Base-by-base conservation (phyloP, 2,888 invertebrate species). In the Diaphora mendica region DNA sequence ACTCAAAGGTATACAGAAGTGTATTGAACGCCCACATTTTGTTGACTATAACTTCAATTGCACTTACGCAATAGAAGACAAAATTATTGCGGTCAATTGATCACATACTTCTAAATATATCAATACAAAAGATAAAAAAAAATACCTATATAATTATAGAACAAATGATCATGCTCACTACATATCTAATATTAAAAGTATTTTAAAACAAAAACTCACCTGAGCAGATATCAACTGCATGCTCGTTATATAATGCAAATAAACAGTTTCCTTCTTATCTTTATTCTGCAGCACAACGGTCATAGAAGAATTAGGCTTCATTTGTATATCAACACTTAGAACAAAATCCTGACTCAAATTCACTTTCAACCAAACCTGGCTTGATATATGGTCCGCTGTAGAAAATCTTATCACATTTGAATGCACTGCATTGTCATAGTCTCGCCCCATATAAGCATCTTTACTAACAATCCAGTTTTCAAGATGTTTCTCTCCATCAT, bases 211-310 rank as follows among this genome's bases (percentile, higher is more conserved):
- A 72, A 71, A 84, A 91, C 94, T 93, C 85, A 97, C 98, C 94
- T 97, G 97, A 62, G 97, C 97, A 77, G 97, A 96, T 77, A 99
- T 97, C 76, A 98, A 93, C 78, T 97, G 95, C 89, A 97, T 97
- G 79, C 97, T 97, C 30, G 97, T 97, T 74, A 98, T 97, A 88
- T 99, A 99, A 94, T 98, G 98, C 80, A 99, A 92, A 90, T 97
- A 97, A 90, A 98, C 98, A 3, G 96, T 96, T 84, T 98, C 98
- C 86, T 97, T 97, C 79, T 97, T 97, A 84, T 98, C 98, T 77
- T 97, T 97, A 77, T 94, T 92, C 90, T 98, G 98, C 76, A 99
- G 93, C 44, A 97, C 97, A 39, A 99, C 97, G 64, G 97, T 97
- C 68, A 99, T 91, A 85, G 98, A 98, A 72, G 98, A 98, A 92